phyloP scores from a whole-genome alignment of 2,888 invertebrate genomes.

The Meandrusa payeni region DNA sequence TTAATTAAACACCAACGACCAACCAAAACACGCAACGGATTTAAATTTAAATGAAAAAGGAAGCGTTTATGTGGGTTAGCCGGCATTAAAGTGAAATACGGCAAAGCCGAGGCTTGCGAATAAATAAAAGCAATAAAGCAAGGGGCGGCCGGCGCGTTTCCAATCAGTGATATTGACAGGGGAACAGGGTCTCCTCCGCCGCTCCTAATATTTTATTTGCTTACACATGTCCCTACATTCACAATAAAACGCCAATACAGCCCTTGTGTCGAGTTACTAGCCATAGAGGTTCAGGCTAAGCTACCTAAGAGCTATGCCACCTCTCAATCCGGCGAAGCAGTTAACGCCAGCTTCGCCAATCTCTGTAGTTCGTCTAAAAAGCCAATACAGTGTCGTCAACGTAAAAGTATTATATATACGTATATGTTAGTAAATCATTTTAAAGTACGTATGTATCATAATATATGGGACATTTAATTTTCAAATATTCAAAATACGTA shows the following conservation, averaged over 20 bases:
- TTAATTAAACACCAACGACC: constrained; percentile 13
- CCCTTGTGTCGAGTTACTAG: no score
- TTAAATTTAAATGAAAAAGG: constrained; percentile 23
- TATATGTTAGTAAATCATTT: no score
- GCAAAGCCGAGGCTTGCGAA: constrained; percentile 31
- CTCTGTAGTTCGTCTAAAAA: no score
- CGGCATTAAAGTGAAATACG: constrained; percentile 21
- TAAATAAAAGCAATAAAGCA: constrained; percentile 50
- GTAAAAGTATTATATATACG: no score
- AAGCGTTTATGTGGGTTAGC: constrained; percentile 24
- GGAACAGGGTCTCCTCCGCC: constrained; percentile 34
- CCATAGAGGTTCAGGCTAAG: no score
- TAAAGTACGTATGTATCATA: no score
- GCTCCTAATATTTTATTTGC: constrained; percentile 41
- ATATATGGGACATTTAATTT: no score
- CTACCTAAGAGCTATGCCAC: no score
- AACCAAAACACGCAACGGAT: constrained; percentile 18
- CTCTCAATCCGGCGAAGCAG: no score
- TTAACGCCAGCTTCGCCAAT: no score
- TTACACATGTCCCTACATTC: constrained; percentile 28
- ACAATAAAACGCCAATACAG: constrained; percentile 17
- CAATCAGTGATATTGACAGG: constrained; percentile 64
- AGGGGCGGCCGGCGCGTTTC: constrained; percentile 39
- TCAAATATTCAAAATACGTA: no score
- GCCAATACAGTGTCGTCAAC: no score